These are phyloP conservation scores for Melanotaenia parkinsoni DNA, from an alignment of 2,797 vertebrate genomes.

Conservation along the genomic window DNA sequence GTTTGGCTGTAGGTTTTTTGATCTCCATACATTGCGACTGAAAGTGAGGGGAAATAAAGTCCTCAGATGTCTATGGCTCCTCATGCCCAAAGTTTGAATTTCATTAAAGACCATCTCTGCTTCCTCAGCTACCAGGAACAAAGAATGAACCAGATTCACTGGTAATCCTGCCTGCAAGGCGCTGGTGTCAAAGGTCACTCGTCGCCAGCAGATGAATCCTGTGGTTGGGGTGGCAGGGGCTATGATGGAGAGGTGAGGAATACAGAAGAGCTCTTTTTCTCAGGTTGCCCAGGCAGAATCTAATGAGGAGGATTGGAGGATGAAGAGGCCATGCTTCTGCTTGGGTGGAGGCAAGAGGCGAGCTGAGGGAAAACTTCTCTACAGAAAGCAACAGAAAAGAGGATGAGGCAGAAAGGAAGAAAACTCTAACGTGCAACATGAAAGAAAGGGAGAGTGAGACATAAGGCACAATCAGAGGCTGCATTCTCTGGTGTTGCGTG, in stretches of 20 bases:
- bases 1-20: constrained; percentile 75
- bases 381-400: constrained; percentile 62
- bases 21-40: constrained; percentile 75
- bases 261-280: constrained; percentile 73
- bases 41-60: constrained; percentile 75
- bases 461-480: constrained; percentile 75
- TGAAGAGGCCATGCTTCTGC: constrained; percentile 59
- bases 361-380: constrained; percentile 70
- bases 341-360: constrained; percentile 61
- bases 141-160: constrained; percentile 79
- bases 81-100: constrained; percentile 83
- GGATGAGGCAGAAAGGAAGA: constrained; percentile 54
- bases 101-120: constrained; percentile 80
- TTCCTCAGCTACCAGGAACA: constrained; percentile 77
- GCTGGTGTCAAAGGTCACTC: constrained; percentile 78
- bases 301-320: constrained; percentile 80
- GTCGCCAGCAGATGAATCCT: constrained; percentile 82
- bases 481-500: constrained; percentile 66
- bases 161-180: constrained; percentile 85
- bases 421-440: constrained; percentile 62
- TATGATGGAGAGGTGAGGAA: constrained; percentile 73
- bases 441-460: constrained; percentile 67
- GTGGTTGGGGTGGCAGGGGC: constrained; percentile 75
- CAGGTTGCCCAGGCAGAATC: constrained; percentile 81
- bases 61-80: constrained; percentile 76